phyloP scores from a whole-genome alignment of 1,140 invertebrate genomes.

The Cotesia vestalis region DNA sequence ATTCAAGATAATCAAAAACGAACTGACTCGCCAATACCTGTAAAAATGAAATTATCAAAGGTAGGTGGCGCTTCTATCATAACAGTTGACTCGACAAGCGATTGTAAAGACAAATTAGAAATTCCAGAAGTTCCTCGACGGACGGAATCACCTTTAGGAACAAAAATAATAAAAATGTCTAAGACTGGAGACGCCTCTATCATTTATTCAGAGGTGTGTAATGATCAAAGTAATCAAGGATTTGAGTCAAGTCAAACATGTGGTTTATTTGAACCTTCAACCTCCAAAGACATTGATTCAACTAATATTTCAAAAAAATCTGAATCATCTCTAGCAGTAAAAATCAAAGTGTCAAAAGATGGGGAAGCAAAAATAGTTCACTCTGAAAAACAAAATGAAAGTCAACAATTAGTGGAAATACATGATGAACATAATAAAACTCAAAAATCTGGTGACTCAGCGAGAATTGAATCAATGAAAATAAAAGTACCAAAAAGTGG shows the following conservation, averaged over 20 bases:
- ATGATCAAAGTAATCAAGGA: constrained; percentile 36
- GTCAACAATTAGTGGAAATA: constrained; percentile 34
- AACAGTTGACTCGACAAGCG: constrained; percentile 44
- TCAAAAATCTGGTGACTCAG: constrained; percentile 37
- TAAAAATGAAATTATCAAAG: constrained; percentile 59
- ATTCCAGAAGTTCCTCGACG: constrained; percentile 46
- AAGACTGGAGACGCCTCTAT: constrained; percentile 51
- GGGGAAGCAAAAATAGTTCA: constrained; percentile 63
- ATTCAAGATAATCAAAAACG: constrained; percentile 45
- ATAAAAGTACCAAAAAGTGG: constrained; percentile 60
- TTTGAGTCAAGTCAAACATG: constrained; percentile 37
- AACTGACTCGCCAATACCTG: constrained; percentile 56
- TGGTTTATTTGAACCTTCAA: constrained; percentile 4
- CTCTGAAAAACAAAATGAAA: constrained; percentile 39
- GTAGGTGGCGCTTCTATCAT: constrained; percentile 54
- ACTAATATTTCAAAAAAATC: constrained; percentile 42
- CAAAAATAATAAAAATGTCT: constrained; percentile 49
- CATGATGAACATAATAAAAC: constrained; percentile 35
- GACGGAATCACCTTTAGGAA: constrained; percentile 51
- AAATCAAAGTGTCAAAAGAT: constrained; percentile 61
- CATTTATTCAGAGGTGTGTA: constrained; percentile 43
- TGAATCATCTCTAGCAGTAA: constrained; percentile 60
- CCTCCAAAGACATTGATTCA: constrained; percentile 5
- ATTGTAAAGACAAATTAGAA: constrained; percentile 50
- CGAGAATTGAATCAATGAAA: constrained; percentile 49